phyloP scores from a whole-genome alignment of 2,888 invertebrate species.

The Phlogophora meticulosa region DNA sequence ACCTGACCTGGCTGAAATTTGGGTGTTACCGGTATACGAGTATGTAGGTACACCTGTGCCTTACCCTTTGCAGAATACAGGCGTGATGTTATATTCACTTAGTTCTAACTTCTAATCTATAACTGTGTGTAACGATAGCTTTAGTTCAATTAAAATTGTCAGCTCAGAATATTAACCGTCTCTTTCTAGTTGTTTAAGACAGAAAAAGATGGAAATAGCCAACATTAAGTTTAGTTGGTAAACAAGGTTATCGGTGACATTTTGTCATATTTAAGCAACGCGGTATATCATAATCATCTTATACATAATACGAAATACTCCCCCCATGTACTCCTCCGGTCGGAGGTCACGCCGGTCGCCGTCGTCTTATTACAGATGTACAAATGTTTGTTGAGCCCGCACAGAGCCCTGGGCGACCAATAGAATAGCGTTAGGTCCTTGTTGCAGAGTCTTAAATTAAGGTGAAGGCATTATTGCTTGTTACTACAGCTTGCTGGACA shows the following conservation, averaged over 20 bases:
- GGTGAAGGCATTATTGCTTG: constrained; percentile 14
- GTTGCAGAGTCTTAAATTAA: constrained; percentile 1
- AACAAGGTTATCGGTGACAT: background rate
- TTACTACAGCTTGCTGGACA: background rate
- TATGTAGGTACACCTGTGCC: too few relatives aligned
- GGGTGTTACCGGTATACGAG: too few relatives aligned
- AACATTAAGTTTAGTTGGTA: too few relatives aligned
- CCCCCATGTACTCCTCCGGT: background rate
- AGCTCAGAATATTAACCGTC: too few relatives aligned
- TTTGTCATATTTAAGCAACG: constrained; percentile 1
- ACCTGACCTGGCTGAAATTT: too few relatives aligned
- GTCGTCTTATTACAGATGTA: constrained; percentile 11
- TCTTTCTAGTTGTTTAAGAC: too few relatives aligned
- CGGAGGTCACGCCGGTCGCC: constrained; percentile 19
- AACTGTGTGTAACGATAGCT: too few relatives aligned
- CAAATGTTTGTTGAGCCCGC: constrained; percentile 24
- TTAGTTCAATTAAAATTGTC: too few relatives aligned
- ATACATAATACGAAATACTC: constrained; percentile 1
- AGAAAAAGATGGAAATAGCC: too few relatives aligned
- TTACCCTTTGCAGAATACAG: too few relatives aligned
- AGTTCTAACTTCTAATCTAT: too few relatives aligned
- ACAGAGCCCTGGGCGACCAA: background rate
- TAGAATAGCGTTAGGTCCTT: background rate
- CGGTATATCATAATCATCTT: background rate
- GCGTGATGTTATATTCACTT: too few relatives aligned